Base-by-base conservation (phyloP, 2,888 invertebrate genomes). In the Lydus trimaculatus region DNA sequence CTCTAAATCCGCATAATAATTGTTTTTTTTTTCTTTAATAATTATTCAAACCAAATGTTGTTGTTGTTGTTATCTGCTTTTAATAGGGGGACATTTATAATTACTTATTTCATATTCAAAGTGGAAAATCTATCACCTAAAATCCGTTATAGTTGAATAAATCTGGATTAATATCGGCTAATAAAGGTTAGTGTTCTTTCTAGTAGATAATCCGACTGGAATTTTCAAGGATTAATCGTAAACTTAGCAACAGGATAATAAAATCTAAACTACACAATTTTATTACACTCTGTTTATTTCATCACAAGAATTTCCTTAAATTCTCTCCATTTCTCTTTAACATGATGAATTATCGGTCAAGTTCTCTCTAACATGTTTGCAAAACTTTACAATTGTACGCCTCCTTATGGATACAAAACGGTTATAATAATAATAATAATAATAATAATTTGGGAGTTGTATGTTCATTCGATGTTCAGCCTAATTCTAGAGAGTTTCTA, bases 241-340 rank as follows among this genome's bases (percentile, higher is more conserved):
- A 56, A 56, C 1, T 5, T 56, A 56, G 5, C 56, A 56, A 43
- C 43, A 17, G 13, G 43, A 43, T 43, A 0, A 17, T 43, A 43
- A 43, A 43, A 43, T 39, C 39, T n/a, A 39, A 52, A 52, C 20
- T 52, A 20, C 9, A 48, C 20, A 48, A 48, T 48, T 58, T 62
- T 63, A 64, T 69, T 65, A 66, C 52, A 60, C 61, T 65, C 58
- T 70, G 70, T 70, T 70, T 64, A 60, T 69, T 64, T 66, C 63
- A 28, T 9, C 39, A 1, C 11, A 28, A 23, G 52, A 69, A 52
- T 63, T 65, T 69, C 63, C 48, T 48, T 43, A n/a, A 13, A 39
- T 11, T 8, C 33, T 36, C 11, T 36, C 13, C 2, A 11, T 36
- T 7, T 36, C 33, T 33, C 7, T 33, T 33, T 3, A 9, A 15